A percentile compares a stretch with the other conserved stretches of the same genome.
phyloP scores from a whole-genome alignment of 2,797 vertebrate genomes.

The Enteromius radiatus region DNA sequence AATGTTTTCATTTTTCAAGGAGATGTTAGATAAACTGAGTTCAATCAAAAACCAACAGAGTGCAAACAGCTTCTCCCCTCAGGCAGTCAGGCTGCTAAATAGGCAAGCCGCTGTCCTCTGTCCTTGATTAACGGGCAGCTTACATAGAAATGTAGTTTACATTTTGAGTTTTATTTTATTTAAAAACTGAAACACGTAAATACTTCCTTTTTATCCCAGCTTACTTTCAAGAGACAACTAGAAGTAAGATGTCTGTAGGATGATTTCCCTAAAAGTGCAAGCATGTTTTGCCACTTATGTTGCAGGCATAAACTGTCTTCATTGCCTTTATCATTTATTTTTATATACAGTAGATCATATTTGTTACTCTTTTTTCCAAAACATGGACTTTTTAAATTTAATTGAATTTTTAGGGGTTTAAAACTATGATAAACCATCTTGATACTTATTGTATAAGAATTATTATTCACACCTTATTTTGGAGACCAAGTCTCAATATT shows the following conservation, averaged over 20 bases:
- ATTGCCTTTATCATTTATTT: not conserved
- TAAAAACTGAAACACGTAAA: not conserved
- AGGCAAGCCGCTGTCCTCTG: not conserved
- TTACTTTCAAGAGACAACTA: not conserved
- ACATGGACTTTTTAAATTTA: not conserved
- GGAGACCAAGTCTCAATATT: not conserved
- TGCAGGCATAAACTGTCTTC: not conserved
- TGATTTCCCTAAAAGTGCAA: not conserved
- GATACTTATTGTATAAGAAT: not conserved
- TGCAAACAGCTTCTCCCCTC: conserved; percentile 12
- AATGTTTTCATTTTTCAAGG: conserved; percentile 34
- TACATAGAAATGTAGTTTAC: not conserved
- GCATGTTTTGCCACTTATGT: not conserved
- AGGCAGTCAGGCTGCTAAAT: conserved; percentile 20
- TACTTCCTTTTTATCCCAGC: not conserved
- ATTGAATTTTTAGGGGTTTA: not conserved
- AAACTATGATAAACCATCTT: not conserved
- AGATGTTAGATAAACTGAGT: conserved; percentile 35
- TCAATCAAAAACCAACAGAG: conserved; percentile 37
- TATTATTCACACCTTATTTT: not conserved
- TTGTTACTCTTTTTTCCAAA: not conserved
- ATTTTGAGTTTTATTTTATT: not conserved
- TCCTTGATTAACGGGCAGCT: conserved; percentile 19
- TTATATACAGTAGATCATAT: not conserved
- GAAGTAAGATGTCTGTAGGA: not conserved